Percentiles rank a stretch among this genome's conserved stretches.
Conservation (phyloP, 2,797 vertebrate species). For the Falco novaeseelandiae region DNA sequence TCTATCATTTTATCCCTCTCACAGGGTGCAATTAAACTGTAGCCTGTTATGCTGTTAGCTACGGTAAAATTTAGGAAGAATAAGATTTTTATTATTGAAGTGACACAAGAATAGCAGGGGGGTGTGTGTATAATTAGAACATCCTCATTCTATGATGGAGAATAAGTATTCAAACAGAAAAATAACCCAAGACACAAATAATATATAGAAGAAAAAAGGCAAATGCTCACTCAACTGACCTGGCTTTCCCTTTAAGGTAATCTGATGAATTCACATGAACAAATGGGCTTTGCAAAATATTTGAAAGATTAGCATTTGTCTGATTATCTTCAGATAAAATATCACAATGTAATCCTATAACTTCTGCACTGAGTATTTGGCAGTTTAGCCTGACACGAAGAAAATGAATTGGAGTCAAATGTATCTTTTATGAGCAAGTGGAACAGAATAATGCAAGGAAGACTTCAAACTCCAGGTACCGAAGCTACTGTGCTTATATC, state of each 20-base stretch:
- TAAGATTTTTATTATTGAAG: background rate
- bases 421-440: constrained; percentile 30
- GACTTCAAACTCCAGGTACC: background rate
- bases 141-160: background rate
- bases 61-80: background rate
- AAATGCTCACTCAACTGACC: background rate
- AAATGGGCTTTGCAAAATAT: constrained; percentile 50
- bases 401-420: constrained; percentile 44
- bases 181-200: background rate
- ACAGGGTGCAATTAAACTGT: background rate
- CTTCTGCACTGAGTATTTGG: constrained; percentile 55
- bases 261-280: constrained; percentile 4
- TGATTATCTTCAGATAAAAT: constrained; percentile 64
- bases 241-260: constrained; percentile 29
- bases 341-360: constrained; percentile 61
- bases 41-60: background rate
- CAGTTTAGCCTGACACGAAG: constrained; percentile 31
- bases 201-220: background rate
- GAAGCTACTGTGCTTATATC: background rate
- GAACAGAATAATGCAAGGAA: constrained; percentile 30
- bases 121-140: background rate
- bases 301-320: constrained; percentile 65
- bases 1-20: constrained; percentile 3
- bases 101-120: background rate
- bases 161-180: background rate